phyloP scores from a whole-genome alignment of 2,888 invertebrate genomes.

The Drosophila fulvimacula region DNA sequence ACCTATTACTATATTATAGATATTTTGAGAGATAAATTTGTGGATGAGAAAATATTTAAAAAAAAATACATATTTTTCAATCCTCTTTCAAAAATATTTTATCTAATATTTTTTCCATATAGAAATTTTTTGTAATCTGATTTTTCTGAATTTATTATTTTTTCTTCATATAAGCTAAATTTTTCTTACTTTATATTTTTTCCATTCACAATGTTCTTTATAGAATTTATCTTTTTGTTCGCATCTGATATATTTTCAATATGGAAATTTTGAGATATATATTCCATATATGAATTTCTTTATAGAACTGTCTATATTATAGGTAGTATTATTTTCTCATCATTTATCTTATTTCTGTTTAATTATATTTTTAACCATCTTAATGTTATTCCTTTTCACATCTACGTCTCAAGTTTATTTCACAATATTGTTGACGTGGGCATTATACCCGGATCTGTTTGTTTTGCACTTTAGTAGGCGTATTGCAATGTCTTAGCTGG shows the following conservation, averaged over 20 bases:
- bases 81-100: too few relatives aligned
- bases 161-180: too few relatives aligned
- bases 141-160: too few relatives aligned
- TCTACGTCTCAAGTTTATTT: not conserved
- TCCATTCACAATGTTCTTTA: too few relatives aligned
- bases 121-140: not conserved
- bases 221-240: too few relatives aligned
- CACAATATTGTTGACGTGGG: constrained; percentile 4
- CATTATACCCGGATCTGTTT: constrained; percentile 9
- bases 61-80: too few relatives aligned
- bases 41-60: not conserved
- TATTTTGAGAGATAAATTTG: not conserved
- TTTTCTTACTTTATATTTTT: not conserved
- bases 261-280: too few relatives aligned
- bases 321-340: not conserved
- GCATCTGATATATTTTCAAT: too few relatives aligned
- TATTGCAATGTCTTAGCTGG: constrained; percentile 6
- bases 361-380: not conserved
- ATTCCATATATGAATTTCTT: not conserved
- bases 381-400: not conserved
- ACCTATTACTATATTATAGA: too few relatives aligned
- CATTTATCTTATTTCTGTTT: not conserved
- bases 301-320: too few relatives aligned
- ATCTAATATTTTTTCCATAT: not conserved
- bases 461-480: constrained; percentile 11